Conservation (phyloP, 2,113 vertebrate genomes). For the Bombycilla garrulus region DNA sequence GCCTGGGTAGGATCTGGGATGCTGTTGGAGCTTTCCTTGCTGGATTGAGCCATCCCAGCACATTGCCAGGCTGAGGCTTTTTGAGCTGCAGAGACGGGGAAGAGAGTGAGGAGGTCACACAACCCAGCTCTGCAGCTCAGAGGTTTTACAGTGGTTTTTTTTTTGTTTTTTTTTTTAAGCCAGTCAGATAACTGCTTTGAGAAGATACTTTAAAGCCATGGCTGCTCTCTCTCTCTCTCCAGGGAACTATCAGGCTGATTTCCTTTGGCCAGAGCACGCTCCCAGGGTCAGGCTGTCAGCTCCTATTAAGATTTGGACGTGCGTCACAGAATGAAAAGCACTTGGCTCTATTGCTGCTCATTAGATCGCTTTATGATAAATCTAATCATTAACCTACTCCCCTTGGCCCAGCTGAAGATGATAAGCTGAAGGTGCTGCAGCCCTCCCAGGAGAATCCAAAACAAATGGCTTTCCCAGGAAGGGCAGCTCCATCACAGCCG, state of each 20-base stretch:
- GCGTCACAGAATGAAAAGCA: neutral
- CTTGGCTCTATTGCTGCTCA: neutral
- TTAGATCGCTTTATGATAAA: slow-evolving; percentile 19
- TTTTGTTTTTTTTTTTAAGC: neutral
- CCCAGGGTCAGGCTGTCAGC: slow-evolving; percentile 18
- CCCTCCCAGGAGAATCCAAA: neutral
- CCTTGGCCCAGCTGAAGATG: neutral
- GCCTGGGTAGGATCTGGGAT: neutral
- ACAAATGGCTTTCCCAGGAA: neutral
- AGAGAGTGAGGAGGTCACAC: neutral
- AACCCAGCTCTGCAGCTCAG: neutral
- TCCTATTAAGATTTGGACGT: neutral
- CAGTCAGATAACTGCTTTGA: neutral
- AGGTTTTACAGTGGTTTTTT: neutral
- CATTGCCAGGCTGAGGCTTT: neutral
- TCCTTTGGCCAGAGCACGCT: neutral
- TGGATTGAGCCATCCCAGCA: neutral
- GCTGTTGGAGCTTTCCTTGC: neutral
- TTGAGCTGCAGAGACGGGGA: neutral
- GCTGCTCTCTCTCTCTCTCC: slow-evolving; percentile 1
- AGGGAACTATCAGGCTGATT: slow-evolving; percentile 11
- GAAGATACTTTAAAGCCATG: neutral
- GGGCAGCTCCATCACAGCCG: accelerated
- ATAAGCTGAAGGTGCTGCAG: neutral
- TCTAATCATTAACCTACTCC: neutral